These are phyloP conservation scores for Balaenoptera acutorostrata DNA, from an alignment of 2,113 vertebrate genomes.

Conservation along the genomic window DNA sequence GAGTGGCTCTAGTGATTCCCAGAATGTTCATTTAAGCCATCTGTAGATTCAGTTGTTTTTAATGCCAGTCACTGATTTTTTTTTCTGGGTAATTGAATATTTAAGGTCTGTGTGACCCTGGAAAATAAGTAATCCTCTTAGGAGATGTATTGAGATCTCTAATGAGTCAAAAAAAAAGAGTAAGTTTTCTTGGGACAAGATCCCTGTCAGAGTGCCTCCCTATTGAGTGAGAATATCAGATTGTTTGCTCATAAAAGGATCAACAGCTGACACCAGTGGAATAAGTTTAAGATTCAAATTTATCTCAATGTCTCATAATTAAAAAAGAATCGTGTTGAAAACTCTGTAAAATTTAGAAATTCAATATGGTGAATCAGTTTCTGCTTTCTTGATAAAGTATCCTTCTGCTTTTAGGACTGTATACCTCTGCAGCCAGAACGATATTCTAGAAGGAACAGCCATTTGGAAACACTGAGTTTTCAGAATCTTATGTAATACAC, in stretches of 20 bases:
- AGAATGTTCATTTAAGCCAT: neutral
- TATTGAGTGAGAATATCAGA: neutral
- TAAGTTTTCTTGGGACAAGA: conserved; percentile 4
- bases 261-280: neutral
- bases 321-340: neutral
- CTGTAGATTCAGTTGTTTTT: neutral
- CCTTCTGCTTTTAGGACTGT: neutral
- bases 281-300: neutral
- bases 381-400: neutral
- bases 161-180: neutral
- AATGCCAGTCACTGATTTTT: neutral
- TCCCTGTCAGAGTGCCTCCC: neutral
- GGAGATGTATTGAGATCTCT: neutral
- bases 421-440: neutral
- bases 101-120: conserved; percentile 3
- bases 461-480: neutral
- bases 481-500: neutral
- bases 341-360: neutral
- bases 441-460: neutral
- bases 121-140: neutral
- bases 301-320: neutral
- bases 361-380: neutral
- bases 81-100: neutral
- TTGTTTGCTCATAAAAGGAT: neutral
- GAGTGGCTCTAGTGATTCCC: neutral